Percentiles rank a stretch among this genome's conserved stretches.
Evolutionary conservation across 2,797 vertebrate species (phyloP).

Genomic region (Aythya fuligula): DNA sequence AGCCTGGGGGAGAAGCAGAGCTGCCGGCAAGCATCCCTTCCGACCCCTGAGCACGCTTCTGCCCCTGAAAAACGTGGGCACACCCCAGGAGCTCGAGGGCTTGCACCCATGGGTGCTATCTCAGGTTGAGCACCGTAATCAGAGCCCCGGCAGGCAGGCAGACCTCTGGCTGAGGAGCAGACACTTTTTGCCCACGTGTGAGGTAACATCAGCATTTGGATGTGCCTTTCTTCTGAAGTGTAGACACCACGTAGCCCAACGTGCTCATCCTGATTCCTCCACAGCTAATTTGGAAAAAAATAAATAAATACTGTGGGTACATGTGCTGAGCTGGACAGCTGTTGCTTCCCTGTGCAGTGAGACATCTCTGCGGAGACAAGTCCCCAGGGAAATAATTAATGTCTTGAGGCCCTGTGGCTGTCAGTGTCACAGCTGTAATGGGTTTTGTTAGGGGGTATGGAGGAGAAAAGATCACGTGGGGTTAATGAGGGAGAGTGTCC

Average conservation of each 20-base stretch:
- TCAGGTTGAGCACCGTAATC: too few relatives aligned
- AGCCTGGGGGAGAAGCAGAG: background rate
- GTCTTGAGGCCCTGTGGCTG: accelerated
- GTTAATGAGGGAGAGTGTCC: background rate
- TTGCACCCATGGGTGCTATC: background rate
- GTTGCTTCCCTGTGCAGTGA: background rate
- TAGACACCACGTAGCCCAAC: accelerated
- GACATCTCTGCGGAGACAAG: background rate
- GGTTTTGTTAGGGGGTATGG: background rate
- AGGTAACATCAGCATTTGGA: background rate
- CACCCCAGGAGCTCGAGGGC: background rate
- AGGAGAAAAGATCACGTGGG: background rate
- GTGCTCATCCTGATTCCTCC: accelerated
- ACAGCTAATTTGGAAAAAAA: background rate
- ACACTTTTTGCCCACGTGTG: background rate
- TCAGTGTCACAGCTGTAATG: background rate
- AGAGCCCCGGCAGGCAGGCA: background rate
- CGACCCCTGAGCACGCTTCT: background rate
- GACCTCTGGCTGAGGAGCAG: background rate
- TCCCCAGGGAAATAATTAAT: background rate
- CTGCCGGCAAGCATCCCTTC: accelerated
- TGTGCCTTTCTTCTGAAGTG: background rate
- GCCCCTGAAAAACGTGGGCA: accelerated
- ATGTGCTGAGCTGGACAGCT: background rate
- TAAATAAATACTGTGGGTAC: too few relatives aligned